Base-by-base conservation (phyloP, 2,113 vertebrate genomes). In the Hippocampus barbouri region DNA sequence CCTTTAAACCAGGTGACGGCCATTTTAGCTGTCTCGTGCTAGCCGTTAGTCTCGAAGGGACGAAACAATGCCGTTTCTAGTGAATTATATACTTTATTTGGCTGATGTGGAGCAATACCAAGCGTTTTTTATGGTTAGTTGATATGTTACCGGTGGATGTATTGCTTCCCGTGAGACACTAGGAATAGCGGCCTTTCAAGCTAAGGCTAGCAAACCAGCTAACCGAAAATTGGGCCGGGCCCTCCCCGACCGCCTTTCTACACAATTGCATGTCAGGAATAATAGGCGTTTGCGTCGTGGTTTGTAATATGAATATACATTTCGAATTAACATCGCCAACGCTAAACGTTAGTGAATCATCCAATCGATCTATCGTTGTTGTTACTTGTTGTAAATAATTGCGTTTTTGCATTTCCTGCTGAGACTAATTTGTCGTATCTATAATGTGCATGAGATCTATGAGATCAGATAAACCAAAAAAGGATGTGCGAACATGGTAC, bases 11-110 rank as follows among this genome's bases (percentile, higher is more conserved):
- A 61, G 41, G 12, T 53, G 83, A 68, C 89, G 81, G 87, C 87
- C 89, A 86, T 88, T 80, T 87, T 89, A 83, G 68, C 76, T 74
- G 0, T 0, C 38, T n/a, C 0, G 18, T 57, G 3, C 11, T 27
- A 57, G 61, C 61, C n/a, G 6, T 16, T 69, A 15, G 27, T 21
- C 34, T 34, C 15, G 23, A 11, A 12, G 1, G 27, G 1, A 49
- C 41, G 23, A 49, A 62, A n/a, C 14, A 8, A 3, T 57, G 0
- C 0, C 25, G 10, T n/a, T 3, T 70, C 21, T 16, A 25, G 7
- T 0, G 21, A 21, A 34, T 18, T 3, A 1, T 0, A 30, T 1
- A 1, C 5, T 40, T 43, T 43, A 15, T 62, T 5, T 70, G 5
- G n/a, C 0, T 34, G 10, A 1, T 1, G 0, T 11, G 23, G 12